Conservation (phyloP, 2,797 vertebrate genomes). For the Pantherophis alleghaniensis region DNA sequence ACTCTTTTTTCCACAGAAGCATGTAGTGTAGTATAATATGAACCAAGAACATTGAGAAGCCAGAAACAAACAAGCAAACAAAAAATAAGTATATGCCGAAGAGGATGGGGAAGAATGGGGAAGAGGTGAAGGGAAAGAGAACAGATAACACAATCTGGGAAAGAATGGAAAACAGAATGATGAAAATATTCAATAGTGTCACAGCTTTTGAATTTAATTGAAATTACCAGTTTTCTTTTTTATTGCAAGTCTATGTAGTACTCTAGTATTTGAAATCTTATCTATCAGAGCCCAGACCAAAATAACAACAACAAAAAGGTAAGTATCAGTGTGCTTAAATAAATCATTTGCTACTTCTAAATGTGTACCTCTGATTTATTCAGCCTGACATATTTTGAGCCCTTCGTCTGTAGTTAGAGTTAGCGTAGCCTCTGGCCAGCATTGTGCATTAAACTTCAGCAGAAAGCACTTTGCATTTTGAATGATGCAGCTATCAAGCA, state of each 20-base stretch:
- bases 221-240: neutral
- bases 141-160: neutral
- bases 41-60: neutral
- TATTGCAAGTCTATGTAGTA: neutral
- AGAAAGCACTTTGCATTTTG: neutral
- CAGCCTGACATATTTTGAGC: neutral
- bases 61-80: neutral
- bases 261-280: neutral
- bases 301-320: neutral
- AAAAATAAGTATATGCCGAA: neutral
- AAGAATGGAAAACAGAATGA: neutral
- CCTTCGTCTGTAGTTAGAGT: neutral
- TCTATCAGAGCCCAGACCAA: neutral
- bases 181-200: neutral
- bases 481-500: accelerated
- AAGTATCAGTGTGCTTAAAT: neutral
- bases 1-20: neutral
- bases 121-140: neutral
- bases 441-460: neutral
- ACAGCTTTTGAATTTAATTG: neutral
- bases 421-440: neutral
- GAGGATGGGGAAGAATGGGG: neutral
- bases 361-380: neutral
- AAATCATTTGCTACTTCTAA: neutral
- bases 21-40: neutral